Base-by-base conservation (phyloP, 2,797 vertebrate genomes). In the Myripristis jacobus region DNA sequence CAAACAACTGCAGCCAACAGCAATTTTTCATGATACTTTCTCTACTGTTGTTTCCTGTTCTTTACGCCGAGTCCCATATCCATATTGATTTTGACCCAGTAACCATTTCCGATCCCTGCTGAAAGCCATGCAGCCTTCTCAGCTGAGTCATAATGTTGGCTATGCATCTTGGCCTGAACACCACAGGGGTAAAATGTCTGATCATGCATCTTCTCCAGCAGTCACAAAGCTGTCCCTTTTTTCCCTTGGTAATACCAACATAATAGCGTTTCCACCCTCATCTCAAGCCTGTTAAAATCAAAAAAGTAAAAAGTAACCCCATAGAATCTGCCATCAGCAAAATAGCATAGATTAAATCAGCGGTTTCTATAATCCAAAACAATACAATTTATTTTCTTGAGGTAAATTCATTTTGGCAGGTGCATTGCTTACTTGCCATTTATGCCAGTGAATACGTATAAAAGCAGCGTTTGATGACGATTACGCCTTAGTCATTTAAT, bases 71-170 rank as follows among this genome's bases (percentile, higher is more conserved):
- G 16, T 11, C 12, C 19, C 51, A 31, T 24, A 3, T 31, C 22
- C 16, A n/a, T 58, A 53, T 70, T 52, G 53, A 73, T 68, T 29
- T 12, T 4, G 44, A 63, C 43, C 19, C 18, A 21, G 29, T 9
- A 41, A 57, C 34, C 34, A 3, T 11, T 38, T 18, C 53, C 36
- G 2, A 22, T 41, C 55, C 36, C 36, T 21, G n/a, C 15, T 19
- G 27, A 25, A 57, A 57, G 19, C 12, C 18, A 7, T 15, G 19
- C n/a, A 18, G 24, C 22, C 36, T 24, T 25, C 27, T 36, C 43
- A n/a, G 16, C 4, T 27, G 13, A 51, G 41, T 25, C 18, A 24
- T 15, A 61, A 29, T 36, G 10, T 54, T 4, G 6, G 6, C 16
- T 22, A 8, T 34, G 22, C 6, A 54, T 54, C 25, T 29, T 18